Conservation (phyloP, 2,113 vertebrate genomes). For the Eira barbara region DNA sequence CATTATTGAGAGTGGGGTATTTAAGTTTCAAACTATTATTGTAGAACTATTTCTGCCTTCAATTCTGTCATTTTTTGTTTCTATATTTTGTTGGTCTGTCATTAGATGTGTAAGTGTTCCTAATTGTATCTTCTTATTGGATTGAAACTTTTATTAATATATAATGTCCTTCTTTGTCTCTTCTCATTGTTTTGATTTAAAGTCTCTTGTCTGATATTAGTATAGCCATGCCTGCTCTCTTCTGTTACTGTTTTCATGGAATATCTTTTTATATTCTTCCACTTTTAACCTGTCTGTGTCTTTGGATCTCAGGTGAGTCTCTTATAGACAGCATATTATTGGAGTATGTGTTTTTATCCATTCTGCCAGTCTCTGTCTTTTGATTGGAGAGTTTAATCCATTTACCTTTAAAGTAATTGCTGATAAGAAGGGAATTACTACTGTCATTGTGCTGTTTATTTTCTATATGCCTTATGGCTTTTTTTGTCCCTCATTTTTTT, state of each 20-base stretch:
- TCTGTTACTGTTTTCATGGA: neutral
- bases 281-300: neutral
- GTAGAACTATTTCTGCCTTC: neutral
- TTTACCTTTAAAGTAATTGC: neutral
- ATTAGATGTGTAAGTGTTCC: neutral
- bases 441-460: neutral
- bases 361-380: neutral
- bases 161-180: neutral
- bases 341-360: neutral
- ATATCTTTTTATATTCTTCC: neutral
- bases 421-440: neutral
- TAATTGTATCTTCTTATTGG: neutral
- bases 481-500: neutral
- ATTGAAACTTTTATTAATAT: neutral
- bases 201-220: neutral
- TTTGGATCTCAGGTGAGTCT: neutral
- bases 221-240: neutral
- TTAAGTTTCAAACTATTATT: neutral
- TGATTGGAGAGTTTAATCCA: neutral
- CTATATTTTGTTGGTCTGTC: neutral
- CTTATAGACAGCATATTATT: neutral
- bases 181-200: neutral
- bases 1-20: neutral
- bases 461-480: neutral
- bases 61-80: neutral